Evolutionary conservation across 1,140 invertebrate species (phyloP).

Genomic region (Phenacoccus solenopsis): DNA sequence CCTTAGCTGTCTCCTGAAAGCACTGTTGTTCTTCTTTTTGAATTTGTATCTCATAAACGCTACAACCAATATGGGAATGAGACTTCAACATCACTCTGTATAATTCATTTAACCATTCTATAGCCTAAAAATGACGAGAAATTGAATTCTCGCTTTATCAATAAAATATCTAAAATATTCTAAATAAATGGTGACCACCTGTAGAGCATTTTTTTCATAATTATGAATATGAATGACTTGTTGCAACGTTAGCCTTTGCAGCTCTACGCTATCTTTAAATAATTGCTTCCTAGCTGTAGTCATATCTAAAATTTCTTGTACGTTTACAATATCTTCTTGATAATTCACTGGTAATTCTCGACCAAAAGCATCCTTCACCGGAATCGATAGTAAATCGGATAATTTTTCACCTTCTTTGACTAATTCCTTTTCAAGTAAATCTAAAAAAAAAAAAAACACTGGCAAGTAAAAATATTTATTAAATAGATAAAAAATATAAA

Average conservation of each 20-base stretch:
- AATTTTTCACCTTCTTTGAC: slow-evolving; percentile 64
- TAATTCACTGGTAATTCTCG: slow-evolving; percentile 60
- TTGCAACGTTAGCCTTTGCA: slow-evolving; percentile 59
- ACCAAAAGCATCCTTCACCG: slow-evolving; percentile 62
- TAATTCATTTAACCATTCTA: slow-evolving; percentile 59
- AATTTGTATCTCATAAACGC: slow-evolving; percentile 54
- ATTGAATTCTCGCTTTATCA: too few relatives aligned
- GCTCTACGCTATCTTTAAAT: slow-evolving; percentile 52
- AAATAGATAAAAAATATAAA: background rate
- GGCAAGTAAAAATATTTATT: background rate
- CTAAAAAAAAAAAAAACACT: slow-evolving; percentile 33
- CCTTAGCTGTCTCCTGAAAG: slow-evolving; percentile 63
- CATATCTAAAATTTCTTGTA: slow-evolving; percentile 46
- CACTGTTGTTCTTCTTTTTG: slow-evolving; percentile 61
- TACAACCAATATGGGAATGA: slow-evolving; percentile 57
- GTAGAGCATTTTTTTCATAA: slow-evolving; percentile 60
- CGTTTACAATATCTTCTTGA: slow-evolving; percentile 52
- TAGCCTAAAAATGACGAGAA: too few relatives aligned
- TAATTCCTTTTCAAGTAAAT: slow-evolving; percentile 49
- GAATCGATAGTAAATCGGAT: slow-evolving; percentile 62
- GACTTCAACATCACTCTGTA: slow-evolving; percentile 53
- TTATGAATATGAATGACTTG: slow-evolving; percentile 58
- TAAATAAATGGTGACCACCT: slow-evolving; percentile 35
- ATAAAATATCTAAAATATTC: background rate
- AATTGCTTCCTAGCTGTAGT: slow-evolving; percentile 49